A percentile compares a stretch with the other conserved stretches of the same genome.
Conservation (phyloP, 1,140 invertebrate species). For the Amyelois transitella region DNA sequence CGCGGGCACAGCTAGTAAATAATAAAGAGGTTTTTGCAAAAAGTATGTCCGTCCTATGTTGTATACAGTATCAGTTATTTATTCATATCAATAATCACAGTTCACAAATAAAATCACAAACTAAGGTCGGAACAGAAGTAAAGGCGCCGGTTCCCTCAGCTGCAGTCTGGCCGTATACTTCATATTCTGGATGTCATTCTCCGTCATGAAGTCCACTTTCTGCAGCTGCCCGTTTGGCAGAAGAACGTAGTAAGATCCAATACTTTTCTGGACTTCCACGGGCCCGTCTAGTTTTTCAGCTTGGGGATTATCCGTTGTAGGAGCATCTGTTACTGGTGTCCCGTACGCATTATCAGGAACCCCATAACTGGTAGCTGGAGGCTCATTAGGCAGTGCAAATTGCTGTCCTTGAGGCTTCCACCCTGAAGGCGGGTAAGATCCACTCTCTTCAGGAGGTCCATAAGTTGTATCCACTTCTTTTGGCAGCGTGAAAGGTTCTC, state of each 20-base stretch:
- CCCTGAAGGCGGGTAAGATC: constrained; percentile 49
- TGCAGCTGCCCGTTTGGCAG: constrained; percentile 54
- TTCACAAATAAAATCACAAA: constrained; percentile 1
- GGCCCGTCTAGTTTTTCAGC: constrained; percentile 50
- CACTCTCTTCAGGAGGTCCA: constrained; percentile 34
- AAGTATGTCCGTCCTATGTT: no score
- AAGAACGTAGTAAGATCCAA: constrained; percentile 54
- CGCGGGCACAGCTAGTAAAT: no score
- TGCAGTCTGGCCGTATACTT: constrained; percentile 48
- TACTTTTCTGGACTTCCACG: constrained; percentile 51
- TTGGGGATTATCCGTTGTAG: constrained; percentile 42
- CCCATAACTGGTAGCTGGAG: constrained; percentile 49
- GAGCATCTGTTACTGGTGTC: constrained; percentile 32
- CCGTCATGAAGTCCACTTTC: constrained; percentile 45
- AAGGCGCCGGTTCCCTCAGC: constrained; percentile 36
- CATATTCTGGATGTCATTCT: constrained; percentile 60
- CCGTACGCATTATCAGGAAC: constrained; percentile 48
- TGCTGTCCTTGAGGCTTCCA: constrained; percentile 49
- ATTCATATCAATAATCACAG: not conserved
- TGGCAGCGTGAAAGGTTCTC: constrained; percentile 52
- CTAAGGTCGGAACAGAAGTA: constrained; percentile 46
- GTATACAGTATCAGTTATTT: no score
- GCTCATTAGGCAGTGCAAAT: constrained; percentile 47
- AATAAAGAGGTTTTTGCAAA: no score
- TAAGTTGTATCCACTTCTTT: constrained; percentile 30